These are phyloP conservation scores for Yponomeuta evonymella DNA, from an alignment of 2,888 invertebrate genomes.

Conservation along the genomic window DNA sequence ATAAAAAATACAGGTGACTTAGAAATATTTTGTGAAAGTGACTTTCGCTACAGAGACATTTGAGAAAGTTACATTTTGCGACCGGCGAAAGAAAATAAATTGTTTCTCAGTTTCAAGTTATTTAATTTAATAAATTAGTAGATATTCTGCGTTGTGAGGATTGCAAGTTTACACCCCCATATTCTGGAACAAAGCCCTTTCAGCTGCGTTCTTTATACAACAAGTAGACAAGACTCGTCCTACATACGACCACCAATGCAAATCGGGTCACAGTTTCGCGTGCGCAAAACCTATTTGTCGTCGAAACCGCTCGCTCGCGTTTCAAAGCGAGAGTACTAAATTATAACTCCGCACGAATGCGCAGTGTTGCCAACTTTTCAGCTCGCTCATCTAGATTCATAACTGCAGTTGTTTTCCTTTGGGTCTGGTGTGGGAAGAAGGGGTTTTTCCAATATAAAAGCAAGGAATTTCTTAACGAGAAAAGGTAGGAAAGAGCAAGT, in stretches of 20 bases:
- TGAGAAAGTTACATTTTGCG: too few relatives aligned
- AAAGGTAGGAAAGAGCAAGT: too few relatives aligned
- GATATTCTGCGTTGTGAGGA: too few relatives aligned
- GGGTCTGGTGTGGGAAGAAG: neutral
- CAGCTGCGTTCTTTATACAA: too few relatives aligned
- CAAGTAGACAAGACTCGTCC: neutral
- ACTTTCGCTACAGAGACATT: too few relatives aligned
- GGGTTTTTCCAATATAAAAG: neutral
- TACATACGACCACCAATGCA: neutral
- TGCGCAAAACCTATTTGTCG: conserved; percentile 25
- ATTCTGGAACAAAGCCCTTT: neutral
- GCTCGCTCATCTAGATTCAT: conserved; percentile 29
- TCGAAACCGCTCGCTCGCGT: conserved; percentile 16
- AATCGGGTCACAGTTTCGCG: conserved; percentile 24
- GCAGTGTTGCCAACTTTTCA: conserved; percentile 1
- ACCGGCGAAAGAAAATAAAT: too few relatives aligned
- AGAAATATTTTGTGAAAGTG: too few relatives aligned
- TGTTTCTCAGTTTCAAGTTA: too few relatives aligned
- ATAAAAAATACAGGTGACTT: too few relatives aligned
- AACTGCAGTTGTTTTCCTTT: neutral
- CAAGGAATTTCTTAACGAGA: too few relatives aligned
- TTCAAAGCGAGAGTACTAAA: neutral
- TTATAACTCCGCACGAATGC: conserved; percentile 3
- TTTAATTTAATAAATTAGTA: too few relatives aligned
- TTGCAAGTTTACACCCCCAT: neutral